phyloP scores from a whole-genome alignment of 2,113 vertebrate species.

The Panurus biarmicus region DNA sequence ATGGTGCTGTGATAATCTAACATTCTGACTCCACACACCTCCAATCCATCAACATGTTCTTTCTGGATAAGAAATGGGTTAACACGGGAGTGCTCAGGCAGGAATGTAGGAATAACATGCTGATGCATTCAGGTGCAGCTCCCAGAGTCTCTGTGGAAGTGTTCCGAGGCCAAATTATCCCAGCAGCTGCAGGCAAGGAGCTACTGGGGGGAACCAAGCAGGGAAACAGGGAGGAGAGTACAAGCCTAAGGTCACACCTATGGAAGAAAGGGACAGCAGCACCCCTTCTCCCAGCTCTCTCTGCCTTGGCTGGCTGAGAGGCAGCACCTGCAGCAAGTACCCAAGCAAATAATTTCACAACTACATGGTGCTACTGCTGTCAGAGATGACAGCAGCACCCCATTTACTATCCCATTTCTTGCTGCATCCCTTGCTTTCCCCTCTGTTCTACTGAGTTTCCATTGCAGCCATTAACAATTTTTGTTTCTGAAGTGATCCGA shows the following conservation, averaged over 20 bases:
- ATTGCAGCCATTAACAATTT: neutral
- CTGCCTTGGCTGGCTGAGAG: neutral
- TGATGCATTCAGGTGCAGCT: neutral
- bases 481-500: neutral
- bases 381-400: neutral
- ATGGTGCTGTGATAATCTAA: neutral
- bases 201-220: neutral
- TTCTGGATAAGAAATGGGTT: neutral
- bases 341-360: neutral
- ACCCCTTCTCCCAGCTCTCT: neutral
- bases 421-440: neutral
- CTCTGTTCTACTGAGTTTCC: neutral
- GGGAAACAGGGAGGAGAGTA: neutral
- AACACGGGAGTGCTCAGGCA: neutral
- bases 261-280: neutral
- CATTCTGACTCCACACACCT: neutral
- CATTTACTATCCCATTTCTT: neutral
- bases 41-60: neutral
- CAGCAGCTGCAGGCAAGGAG: neutral
- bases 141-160: neutral
- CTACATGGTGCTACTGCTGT: neutral
- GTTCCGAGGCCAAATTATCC: neutral
- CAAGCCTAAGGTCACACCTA: neutral
- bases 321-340: neutral
- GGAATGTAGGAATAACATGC: neutral